phyloP scores from a whole-genome alignment of 1,140 invertebrate species.

The Drosophila suzukii region DNA sequence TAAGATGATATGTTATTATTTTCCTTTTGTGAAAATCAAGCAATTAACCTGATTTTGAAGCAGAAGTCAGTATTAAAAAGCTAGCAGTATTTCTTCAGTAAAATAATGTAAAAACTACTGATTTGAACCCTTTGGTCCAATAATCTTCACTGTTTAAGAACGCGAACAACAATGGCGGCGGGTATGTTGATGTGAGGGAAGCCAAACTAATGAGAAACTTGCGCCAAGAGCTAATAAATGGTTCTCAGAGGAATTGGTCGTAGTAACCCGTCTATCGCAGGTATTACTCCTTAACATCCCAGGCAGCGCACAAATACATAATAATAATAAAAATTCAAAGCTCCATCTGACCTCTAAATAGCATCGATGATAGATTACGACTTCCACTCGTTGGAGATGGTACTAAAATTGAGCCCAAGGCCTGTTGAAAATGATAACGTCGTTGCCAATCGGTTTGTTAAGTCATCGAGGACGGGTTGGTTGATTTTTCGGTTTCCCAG shows the following conservation, averaged over 20 bases:
- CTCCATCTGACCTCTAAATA: slow-evolving; percentile 27
- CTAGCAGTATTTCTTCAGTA: no score
- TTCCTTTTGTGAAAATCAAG: no score
- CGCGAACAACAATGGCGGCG: slow-evolving; percentile 7
- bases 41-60: no score
- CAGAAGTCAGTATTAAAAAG: no score
- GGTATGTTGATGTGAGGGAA: not conserved
- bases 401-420: slow-evolving; percentile 46
- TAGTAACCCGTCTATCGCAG: slow-evolving; percentile 24
- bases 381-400: slow-evolving; percentile 40
- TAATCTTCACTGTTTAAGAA: slow-evolving; percentile 22
- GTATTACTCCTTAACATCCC: not conserved
- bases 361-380: slow-evolving; percentile 79
- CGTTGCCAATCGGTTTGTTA: slow-evolving; percentile 80
- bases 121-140: slow-evolving; percentile 14
- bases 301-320: slow-evolving; percentile 54
- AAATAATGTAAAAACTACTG: not conserved
- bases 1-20: no score
- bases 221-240: slow-evolving; percentile 74
- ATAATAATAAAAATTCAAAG: slow-evolving; percentile 82
- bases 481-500: slow-evolving; percentile 55
- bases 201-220: slow-evolving; percentile 74
- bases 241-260: slow-evolving; percentile 61
- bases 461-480: slow-evolving; percentile 59
- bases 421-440: slow-evolving; percentile 83